A percentile compares a stretch with the other conserved stretches of the same genome.
These are phyloP conservation scores for Tretioscincus oriximinensis DNA, from an alignment of 2,113 vertebrate genomes.

Conservation along the genomic window DNA sequence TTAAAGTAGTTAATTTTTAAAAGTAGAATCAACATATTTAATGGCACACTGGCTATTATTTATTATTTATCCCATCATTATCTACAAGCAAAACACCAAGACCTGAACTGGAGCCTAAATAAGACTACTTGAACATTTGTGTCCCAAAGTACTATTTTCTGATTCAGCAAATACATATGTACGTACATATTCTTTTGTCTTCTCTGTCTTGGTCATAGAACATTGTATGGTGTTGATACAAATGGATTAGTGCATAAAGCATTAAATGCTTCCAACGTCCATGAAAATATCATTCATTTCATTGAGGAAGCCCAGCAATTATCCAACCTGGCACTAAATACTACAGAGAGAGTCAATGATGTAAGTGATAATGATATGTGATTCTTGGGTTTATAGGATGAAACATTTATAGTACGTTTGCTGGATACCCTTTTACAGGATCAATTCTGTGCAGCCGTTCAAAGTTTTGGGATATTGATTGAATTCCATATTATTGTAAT, in stretches of 20 bases:
- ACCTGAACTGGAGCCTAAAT: too few relatives aligned
- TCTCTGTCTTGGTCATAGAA: constrained; percentile 52
- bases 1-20: too few relatives aligned
- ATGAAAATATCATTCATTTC: constrained; percentile 89
- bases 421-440: neutral
- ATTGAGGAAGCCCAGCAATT: constrained; percentile 82
- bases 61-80: too few relatives aligned
- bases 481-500: constrained; percentile 6
- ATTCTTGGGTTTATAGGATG: neutral
- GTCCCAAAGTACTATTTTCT: neutral
- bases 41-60: too few relatives aligned
- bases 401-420: neutral
- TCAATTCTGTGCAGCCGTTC: neutral
- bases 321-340: constrained; percentile 75
- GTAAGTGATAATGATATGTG: constrained; percentile 70
- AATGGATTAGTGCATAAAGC: constrained; percentile 93
- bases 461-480: neutral
- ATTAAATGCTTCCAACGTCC: constrained; percentile 89
- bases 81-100: too few relatives aligned
- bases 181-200: constrained; percentile 15
- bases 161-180: neutral
- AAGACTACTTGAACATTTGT: too few relatives aligned
- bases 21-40: too few relatives aligned
- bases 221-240: constrained; percentile 83
- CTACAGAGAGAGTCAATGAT: constrained; percentile 82